Evolutionary conservation across 35 echinoderm and acorn worm genomes (phyloP).

Genomic region (Anneissia japonica): DNA sequence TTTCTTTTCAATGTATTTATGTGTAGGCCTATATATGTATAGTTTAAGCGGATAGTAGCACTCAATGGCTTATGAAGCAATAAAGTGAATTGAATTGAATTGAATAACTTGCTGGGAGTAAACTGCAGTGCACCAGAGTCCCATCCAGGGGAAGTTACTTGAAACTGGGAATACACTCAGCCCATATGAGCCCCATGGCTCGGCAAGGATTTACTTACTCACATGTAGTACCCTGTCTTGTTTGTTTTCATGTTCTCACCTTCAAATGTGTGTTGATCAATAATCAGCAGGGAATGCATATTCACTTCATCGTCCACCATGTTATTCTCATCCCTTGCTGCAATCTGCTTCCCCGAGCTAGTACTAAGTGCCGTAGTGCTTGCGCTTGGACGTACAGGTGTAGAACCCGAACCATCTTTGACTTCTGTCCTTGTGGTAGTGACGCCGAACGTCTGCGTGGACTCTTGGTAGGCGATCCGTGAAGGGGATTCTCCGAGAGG

Average conservation of each 20-base stretch:
- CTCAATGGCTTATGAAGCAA: too few species aligned
- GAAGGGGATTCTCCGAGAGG: slow-evolving; percentile 75
- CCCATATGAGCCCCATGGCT: too few species aligned
- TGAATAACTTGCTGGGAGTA: too few species aligned
- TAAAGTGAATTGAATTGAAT: too few species aligned
- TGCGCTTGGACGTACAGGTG: slow-evolving; percentile 50
- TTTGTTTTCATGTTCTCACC: slow-evolving; percentile 57
- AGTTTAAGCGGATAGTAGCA: too few species aligned
- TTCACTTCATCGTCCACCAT: slow-evolving; percentile 75
- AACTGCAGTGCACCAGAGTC: too few species aligned
- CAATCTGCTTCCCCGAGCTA: slow-evolving; percentile 26
- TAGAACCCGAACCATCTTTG: slow-evolving; percentile 52
- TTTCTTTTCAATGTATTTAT: too few species aligned
- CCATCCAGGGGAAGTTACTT: too few species aligned
- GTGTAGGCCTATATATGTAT: too few species aligned
- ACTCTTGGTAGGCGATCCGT: slow-evolving; percentile 88
- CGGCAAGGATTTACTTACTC: too few species aligned
- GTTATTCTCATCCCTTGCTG: slow-evolving; percentile 33
- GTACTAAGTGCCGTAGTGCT: slow-evolving; percentile 79
- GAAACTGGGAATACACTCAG: too few species aligned
- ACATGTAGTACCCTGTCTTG: too few species aligned
- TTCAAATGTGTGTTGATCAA: slow-evolving; percentile 99
- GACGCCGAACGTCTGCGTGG: slow-evolving; percentile 85
- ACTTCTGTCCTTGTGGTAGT: slow-evolving; percentile 66
- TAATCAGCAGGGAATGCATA: slow-evolving; percentile 74